These are phyloP conservation scores for Lithobates pipiens DNA, from an alignment of 2,797 vertebrate species.

Conservation along the genomic window DNA sequence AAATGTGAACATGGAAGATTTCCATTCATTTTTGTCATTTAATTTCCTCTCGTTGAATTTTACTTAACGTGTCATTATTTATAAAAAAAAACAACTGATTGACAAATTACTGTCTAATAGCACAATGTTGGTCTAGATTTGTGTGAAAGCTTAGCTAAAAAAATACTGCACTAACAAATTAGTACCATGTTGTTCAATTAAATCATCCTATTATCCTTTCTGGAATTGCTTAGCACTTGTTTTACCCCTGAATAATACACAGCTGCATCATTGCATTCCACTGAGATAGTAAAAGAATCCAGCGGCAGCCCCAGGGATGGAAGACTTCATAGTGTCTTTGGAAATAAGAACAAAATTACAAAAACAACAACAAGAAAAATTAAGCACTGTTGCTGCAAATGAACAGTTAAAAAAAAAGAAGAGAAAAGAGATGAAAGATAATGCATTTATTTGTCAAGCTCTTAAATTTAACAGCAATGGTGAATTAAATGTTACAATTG, in stretches of 20 bases:
- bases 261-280: constrained; percentile 57
- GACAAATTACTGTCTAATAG: neutral
- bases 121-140: neutral
- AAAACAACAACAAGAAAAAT: constrained; percentile 25
- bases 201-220: constrained; percentile 16
- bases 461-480: no score
- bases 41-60: no score
- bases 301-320: constrained; percentile 22
- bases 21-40: no score
- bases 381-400: constrained; percentile 49
- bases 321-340: constrained; percentile 48
- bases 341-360: constrained; percentile 32
- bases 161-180: constrained; percentile 23
- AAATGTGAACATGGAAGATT: no score
- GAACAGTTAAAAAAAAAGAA: neutral
- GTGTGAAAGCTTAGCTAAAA: neutral
- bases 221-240: constrained; percentile 27
- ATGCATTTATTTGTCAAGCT: neutral
- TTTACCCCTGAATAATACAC: constrained; percentile 42
- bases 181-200: constrained; percentile 25
- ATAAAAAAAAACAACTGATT: neutral
- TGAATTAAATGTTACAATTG: no score
- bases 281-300: constrained; percentile 45
- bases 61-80: neutral
- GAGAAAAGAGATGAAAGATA: neutral